phyloP scores from a whole-genome alignment of 2,888 invertebrate genomes.

The Eurytoma californica region DNA sequence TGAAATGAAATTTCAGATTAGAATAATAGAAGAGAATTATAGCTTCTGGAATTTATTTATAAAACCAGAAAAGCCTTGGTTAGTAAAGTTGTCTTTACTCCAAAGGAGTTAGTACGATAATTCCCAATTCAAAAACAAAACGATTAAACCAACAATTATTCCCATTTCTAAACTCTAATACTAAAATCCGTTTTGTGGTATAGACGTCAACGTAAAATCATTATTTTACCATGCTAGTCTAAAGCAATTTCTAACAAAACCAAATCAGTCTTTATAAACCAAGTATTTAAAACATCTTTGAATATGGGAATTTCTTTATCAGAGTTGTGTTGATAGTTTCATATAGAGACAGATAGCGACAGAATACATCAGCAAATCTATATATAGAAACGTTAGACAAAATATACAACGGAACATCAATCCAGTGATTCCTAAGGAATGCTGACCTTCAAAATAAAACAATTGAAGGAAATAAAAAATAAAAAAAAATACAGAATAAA shows the following conservation, averaged over 20 bases:
- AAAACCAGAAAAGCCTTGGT: constrained; percentile 2
- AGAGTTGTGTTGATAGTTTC: constrained; percentile 44
- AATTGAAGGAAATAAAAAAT: constrained; percentile 36
- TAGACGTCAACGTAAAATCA: constrained; percentile 17
- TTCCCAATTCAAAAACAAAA: constrained; percentile 43
- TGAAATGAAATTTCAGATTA: constrained; percentile 20
- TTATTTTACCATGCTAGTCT: constrained; percentile 37
- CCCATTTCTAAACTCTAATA: constrained; percentile 14
- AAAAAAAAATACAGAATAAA: constrained; percentile 54
- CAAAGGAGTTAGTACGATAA: constrained; percentile 15
- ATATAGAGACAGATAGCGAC: constrained; percentile 49
- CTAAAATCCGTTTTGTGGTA: constrained; percentile 7
- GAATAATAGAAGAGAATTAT: background rate
- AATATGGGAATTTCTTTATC: constrained; percentile 45
- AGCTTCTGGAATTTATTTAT: constrained; percentile 10
- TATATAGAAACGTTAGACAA: constrained; percentile 49
- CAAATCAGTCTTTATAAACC: background rate
- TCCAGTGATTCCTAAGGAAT: constrained; percentile 61
- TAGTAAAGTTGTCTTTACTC: background rate
- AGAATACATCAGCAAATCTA: constrained; percentile 55
- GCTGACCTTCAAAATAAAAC: constrained; percentile 54
- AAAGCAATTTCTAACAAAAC: background rate
- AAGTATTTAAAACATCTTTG: constrained; percentile 15
- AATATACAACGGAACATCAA: constrained; percentile 56
- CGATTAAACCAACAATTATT: background rate